These are phyloP conservation scores for Stenopsyche tienmushanensis DNA, from an alignment of 1,140 invertebrate genomes.

Conservation along the genomic window DNA sequence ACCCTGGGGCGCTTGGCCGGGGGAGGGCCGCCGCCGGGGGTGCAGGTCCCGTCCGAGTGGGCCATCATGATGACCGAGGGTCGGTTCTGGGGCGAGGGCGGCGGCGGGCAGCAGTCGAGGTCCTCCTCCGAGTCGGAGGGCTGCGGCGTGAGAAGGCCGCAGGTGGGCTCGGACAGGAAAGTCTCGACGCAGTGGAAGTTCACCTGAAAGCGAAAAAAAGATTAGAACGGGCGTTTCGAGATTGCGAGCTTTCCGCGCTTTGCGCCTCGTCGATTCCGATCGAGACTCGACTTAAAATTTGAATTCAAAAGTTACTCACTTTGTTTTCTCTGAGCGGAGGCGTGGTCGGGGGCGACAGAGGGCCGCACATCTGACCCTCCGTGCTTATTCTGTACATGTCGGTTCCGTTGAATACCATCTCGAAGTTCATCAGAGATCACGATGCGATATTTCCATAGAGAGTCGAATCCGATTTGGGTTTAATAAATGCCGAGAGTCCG, in stretches of 20 bases:
- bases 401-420: constrained; percentile 30
- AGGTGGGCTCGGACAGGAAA: constrained; percentile 43
- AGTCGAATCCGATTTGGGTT: too few relatives aligned
- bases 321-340: constrained; percentile 54
- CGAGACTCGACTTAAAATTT: constrained; percentile 3
- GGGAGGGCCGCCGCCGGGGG: constrained; percentile 49
- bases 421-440: neutral
- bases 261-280: too few relatives aligned
- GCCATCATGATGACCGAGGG: constrained; percentile 77
- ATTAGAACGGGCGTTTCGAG: neutral
- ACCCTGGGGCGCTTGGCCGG: constrained; percentile 40
- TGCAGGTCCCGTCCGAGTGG: constrained; percentile 72
- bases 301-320: constrained; percentile 45
- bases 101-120: constrained; percentile 54
- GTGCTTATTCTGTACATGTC: constrained; percentile 6
- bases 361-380: constrained; percentile 49
- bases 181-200: constrained; percentile 50
- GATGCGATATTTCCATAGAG: too few relatives aligned
- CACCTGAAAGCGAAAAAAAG: constrained; percentile 47
- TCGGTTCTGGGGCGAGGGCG: constrained; percentile 46
- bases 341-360: constrained; percentile 55
- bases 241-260: neutral
- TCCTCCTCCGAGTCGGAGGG: constrained; percentile 59
- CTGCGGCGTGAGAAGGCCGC: constrained; percentile 57
- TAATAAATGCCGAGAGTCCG: neutral